Base-by-base conservation (phyloP, 2,888 invertebrate species). In the Spicauda simplicius region DNA sequence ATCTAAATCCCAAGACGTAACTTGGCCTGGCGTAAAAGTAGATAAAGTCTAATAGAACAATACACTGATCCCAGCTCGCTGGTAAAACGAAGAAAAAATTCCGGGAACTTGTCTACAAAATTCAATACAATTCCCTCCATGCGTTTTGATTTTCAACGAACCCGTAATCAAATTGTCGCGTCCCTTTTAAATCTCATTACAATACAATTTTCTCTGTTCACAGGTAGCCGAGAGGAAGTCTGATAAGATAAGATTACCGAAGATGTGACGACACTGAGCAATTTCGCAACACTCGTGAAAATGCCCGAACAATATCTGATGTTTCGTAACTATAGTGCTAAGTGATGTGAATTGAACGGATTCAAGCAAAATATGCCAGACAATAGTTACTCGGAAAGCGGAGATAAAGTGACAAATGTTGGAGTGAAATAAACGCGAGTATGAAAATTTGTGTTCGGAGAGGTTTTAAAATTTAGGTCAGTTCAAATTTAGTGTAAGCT, bases 241-340 rank as follows among this genome's bases (percentile, higher is more conserved):
- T 73, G 80, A 81, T 81, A 70, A 80, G 81, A 81, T 82, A 73
- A 81, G 79, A 79, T 78, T 75, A 77, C 68, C 71, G 66, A 71
- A 74, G 72, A 75, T 74, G 76, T 75, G 71, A 68, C 68, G 62
- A 52, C 54, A 66, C 62, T 61, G 61, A 41, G 61, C 61, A 57
- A 57, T 48, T 57, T 45, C 57, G 57, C 57, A 48, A 57, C 41
- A 30, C 19, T 53, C 30, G 57, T 37, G 45, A 57, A 62, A 19
- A 52, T 52, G 52, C 41, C 25, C 12, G 59, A 33, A 48, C 65
- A 41, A 54, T 54, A 30, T 41, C 18, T 18, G 48, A 30, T 48
- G 59, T 37, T 14, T 55, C 16, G 53, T 14, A n/a, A n/a, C 37
- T 55, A 55, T 45, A 55, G 19, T 41, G 41, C 62, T 20, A 16